A percentile compares a stretch with the other conserved stretches of the same genome.
phyloP scores from a whole-genome alignment of 2,113 vertebrate species.

The Notarius quadriscutis region DNA sequence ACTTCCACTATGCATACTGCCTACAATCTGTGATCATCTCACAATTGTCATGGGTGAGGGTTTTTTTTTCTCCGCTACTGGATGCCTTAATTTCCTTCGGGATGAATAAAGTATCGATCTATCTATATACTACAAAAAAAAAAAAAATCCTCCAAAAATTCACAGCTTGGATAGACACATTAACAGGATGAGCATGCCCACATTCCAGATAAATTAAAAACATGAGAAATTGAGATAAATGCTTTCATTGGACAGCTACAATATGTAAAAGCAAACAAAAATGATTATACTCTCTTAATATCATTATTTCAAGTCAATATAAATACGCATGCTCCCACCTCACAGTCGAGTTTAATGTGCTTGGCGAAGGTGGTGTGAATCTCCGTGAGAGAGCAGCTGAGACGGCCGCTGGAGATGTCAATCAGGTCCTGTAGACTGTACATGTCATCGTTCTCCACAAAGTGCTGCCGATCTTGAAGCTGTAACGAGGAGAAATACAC shows the following conservation, averaged over 20 bases:
- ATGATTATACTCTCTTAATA: neutral
- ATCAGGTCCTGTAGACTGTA: slow-evolving; percentile 96
- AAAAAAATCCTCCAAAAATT: too few relatives aligned
- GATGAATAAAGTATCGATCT: too few relatives aligned
- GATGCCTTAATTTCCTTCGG: too few relatives aligned
- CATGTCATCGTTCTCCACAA: slow-evolving; percentile 98
- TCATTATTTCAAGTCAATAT: neutral
- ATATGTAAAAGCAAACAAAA: neutral
- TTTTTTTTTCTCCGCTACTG: too few relatives aligned
- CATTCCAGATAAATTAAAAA: too few relatives aligned
- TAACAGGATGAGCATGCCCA: too few relatives aligned
- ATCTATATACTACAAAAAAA: too few relatives aligned
- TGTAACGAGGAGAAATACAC: slow-evolving; percentile 52
- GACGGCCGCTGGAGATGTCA: slow-evolving; percentile 84
- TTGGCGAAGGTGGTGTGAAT: slow-evolving; percentile 96
- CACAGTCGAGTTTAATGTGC: slow-evolving; percentile 98
- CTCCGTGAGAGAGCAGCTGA: slow-evolving; percentile 91
- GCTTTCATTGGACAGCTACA: neutral
- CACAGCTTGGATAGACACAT: too few relatives aligned
- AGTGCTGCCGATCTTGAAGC: slow-evolving; percentile 97
- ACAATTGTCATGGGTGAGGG: too few relatives aligned
- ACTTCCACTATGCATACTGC: too few relatives aligned
- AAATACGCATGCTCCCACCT: slow-evolving; percentile 73
- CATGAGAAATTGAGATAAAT: too few relatives aligned
- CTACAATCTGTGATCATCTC: too few relatives aligned